phyloP scores from a whole-genome alignment of 2,797 vertebrate genomes.

The Karalla daura region DNA sequence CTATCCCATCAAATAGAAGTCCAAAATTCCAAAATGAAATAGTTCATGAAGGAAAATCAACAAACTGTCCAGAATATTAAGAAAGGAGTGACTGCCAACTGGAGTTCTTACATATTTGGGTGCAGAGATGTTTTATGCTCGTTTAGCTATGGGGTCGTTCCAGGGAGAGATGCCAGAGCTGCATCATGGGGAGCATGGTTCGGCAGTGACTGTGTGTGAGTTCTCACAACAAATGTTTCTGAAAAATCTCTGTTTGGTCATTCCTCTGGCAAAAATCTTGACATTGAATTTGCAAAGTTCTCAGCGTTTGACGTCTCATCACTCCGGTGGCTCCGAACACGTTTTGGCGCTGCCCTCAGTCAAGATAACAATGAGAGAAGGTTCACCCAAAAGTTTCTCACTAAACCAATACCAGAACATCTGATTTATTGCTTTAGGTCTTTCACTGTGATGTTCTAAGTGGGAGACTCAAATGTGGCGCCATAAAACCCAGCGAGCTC shows the following conservation, averaged over 20 bases:
- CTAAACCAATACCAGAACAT: conserved; percentile 1
- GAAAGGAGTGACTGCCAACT: too few species aligned
- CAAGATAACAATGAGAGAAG: conserved; percentile 11
- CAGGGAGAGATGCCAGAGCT: too few species aligned
- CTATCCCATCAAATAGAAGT: too few species aligned
- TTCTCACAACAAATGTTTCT: background rate
- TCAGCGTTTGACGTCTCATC: conserved; percentile 13
- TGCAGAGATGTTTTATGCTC: too few species aligned
- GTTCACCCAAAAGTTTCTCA: conserved; percentile 15
- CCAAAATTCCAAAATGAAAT: too few species aligned
- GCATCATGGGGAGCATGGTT: too few species aligned
- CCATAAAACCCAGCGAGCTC: background rate
- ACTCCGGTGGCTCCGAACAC: background rate
- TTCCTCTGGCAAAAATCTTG: conserved; percentile 33
- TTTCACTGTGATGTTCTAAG: background rate
- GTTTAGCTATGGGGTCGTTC: too few species aligned
- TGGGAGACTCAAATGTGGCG: background rate
- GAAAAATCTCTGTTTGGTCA: conserved; percentile 30
- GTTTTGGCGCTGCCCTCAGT: conserved; percentile 6
- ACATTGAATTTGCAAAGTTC: background rate
- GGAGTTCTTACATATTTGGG: too few species aligned
- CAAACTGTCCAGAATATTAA: too few species aligned
- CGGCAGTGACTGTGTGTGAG: too few species aligned
- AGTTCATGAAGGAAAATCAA: too few species aligned
- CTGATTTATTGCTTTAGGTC: conserved; percentile 13